phyloP scores from a whole-genome alignment of 1,140 invertebrate genomes.

The Phthorimaea operculella region DNA sequence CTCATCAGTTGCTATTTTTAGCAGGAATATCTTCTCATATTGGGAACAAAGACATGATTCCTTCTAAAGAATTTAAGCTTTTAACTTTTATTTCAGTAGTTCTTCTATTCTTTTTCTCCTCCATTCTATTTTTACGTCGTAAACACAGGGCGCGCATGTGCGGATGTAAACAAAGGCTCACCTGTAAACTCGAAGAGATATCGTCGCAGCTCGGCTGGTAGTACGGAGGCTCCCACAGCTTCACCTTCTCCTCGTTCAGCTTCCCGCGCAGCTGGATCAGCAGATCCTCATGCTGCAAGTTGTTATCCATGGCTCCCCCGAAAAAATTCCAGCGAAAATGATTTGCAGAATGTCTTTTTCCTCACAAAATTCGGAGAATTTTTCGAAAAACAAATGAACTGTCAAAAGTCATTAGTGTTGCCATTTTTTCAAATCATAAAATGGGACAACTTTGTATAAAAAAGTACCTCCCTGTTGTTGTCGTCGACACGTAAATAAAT shows the following conservation, averaged over 20 bases:
- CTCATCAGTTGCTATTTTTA: no score
- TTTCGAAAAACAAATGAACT: constrained; percentile 2
- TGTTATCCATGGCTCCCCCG: constrained; percentile 31
- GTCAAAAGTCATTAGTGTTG: background rate
- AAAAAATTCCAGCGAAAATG: background rate
- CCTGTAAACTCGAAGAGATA: constrained; percentile 42
- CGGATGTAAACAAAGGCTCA: constrained; percentile 23
- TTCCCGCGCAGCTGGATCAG: constrained; percentile 72
- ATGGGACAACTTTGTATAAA: no score
- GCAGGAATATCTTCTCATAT: no score
- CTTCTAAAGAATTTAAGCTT: no score
- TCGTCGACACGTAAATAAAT: no score
- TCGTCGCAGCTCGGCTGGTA: constrained; percentile 59
- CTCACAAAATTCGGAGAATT: background rate
- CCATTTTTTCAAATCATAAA: background rate
- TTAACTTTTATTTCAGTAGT: no score
- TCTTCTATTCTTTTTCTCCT: no score
- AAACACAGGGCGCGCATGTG: no score
- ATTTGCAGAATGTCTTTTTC: background rate
- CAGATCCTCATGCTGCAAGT: constrained; percentile 70
- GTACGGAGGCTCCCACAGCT: constrained; percentile 79
- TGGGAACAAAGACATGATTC: no score
- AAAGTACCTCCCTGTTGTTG: no score
- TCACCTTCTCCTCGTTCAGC: constrained; percentile 74
- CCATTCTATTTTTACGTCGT: no score